Evolutionary conservation across 2,797 vertebrate species (phyloP), one percentile per base, ranked within the genome.

Genomic region (Epinephelus awoara): DNA sequence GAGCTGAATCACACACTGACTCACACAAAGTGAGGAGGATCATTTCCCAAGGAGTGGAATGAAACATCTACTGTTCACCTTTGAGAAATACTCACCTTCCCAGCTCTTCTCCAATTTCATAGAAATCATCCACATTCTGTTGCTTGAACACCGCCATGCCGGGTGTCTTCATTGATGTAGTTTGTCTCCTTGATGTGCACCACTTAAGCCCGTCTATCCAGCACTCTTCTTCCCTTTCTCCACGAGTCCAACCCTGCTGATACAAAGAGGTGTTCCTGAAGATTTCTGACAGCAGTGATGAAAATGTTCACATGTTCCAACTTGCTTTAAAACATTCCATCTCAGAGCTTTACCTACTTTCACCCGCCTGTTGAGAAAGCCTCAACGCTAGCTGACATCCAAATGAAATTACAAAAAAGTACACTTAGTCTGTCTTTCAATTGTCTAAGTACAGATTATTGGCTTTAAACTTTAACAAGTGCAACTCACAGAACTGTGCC

Each of bases 131-230:
- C 84, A 99, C 96, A 87, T 96, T 97, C 92, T 98, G 96, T 88
- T 99, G 97, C 84, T 98, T 99, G 94, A 99, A 99, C 47, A 94
- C 92, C 72, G 96, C 97, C 98, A 99, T 99, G 65, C 91, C 91
- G 58, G 91, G 93, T 87, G 89, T 97, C 96, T 88, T 97, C 97
- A 97, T 98, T 87, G 95, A 95, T 94, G 91, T 87, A 74, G 59
- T 58, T 76, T 73, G 67, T 75, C 67, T 85, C 76, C 67, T 82
- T 12, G 83, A 73, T 75, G 57, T 44, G 72, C 71, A 72, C 80
- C 72, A 21, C 74, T 63, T 1, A 69, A 70, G 51, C 50, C 61
- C 10, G n/a, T 59, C 67, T 71, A 42, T 56, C 44, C 61, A 21
- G 58, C 50, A 46, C 52, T 59, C 51, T 29, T 34, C 65, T 79